phyloP scores from a whole-genome alignment of 2,888 invertebrate genomes.

The Scrobipalpa costella region DNA sequence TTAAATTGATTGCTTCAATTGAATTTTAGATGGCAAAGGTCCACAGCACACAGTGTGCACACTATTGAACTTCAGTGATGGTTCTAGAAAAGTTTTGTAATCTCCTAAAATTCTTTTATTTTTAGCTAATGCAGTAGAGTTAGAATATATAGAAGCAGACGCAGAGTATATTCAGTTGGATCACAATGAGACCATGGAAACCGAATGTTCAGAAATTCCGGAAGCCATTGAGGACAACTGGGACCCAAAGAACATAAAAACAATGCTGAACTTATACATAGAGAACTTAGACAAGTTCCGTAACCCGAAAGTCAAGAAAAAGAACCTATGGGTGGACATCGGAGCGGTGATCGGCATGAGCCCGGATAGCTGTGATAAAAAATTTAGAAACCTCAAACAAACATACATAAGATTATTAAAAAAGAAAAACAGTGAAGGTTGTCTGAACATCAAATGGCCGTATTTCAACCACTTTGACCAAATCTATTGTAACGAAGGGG shows the following conservation, averaged over 20 bases:
- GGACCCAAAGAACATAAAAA: conserved; percentile 60
- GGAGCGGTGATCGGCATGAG: conserved; percentile 61
- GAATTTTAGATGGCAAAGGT: conserved; percentile 10
- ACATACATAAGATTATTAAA: conserved; percentile 69
- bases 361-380: conserved; percentile 71
- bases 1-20: conserved; percentile 22
- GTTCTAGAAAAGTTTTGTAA: not conserved
- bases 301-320: conserved; percentile 72
- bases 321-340: conserved; percentile 70
- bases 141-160: conserved; percentile 60
- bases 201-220: conserved; percentile 42
- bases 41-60: not conserved
- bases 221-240: conserved; percentile 71
- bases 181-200: conserved; percentile 55
- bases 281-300: conserved; percentile 68
- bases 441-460: conserved; percentile 67
- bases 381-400: conserved; percentile 72
- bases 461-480: conserved; percentile 72
- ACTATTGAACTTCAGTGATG: not conserved
- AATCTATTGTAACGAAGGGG: conserved; percentile 66
- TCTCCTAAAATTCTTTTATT: not conserved
- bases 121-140: conserved; percentile 52
- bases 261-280: conserved; percentile 62
- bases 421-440: conserved; percentile 59
- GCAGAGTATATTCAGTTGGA: conserved; percentile 59